Evolutionary conservation across 2,797 vertebrate genomes (phyloP).

Genomic region (Stomatorhinus walkeri): DNA sequence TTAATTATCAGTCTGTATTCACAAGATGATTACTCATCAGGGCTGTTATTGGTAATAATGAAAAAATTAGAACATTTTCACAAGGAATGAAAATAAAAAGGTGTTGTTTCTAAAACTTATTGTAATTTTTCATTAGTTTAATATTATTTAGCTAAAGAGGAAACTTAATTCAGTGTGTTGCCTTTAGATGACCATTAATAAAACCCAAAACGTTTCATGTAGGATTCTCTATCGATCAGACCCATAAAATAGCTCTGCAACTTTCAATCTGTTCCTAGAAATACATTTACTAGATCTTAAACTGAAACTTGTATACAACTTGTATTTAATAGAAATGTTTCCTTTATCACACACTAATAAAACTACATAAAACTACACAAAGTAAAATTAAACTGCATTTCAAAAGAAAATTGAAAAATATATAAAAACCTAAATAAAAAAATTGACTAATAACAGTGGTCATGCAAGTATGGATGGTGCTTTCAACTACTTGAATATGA

Average conservation of each 20-base stretch:
- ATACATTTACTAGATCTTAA: not conserved
- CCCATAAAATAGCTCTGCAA: not conserved
- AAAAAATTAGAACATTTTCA: not conserved
- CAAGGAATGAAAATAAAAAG: not conserved
- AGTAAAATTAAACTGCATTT: not conserved
- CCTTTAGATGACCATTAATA: not conserved
- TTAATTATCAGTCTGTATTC: not conserved
- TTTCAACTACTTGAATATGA: not conserved
- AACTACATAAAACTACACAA: not conserved
- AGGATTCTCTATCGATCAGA: not conserved
- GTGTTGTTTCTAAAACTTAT: conserved; percentile 32
- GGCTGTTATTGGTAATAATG: not conserved
- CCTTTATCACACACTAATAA: not conserved
- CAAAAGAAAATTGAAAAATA: not conserved
- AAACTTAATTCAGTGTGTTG: not conserved
- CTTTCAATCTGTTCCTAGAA: not conserved
- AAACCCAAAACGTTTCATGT: not conserved
- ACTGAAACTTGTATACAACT: not conserved
- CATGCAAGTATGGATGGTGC: not conserved
- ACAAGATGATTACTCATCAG: not conserved
- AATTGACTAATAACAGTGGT: too few species aligned
- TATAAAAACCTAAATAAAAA: not conserved
- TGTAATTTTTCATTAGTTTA: not conserved
- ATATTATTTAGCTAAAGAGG: not conserved
- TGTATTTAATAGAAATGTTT: not conserved